These are phyloP conservation scores for Protophormia terraenovae DNA, from an alignment of 2,888 invertebrate genomes.

Conservation along the genomic window DNA sequence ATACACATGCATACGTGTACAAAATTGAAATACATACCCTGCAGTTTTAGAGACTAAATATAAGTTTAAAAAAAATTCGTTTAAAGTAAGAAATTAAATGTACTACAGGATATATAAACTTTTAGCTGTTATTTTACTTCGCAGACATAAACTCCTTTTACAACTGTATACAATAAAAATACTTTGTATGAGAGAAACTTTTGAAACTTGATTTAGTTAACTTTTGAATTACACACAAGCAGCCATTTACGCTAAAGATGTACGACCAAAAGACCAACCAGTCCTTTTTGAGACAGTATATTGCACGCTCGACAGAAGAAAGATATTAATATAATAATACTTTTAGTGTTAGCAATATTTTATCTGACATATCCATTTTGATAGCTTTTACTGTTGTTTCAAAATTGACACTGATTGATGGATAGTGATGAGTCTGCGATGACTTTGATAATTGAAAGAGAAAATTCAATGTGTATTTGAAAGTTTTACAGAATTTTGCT, in stretches of 20 bases:
- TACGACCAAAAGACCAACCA: too few relatives aligned
- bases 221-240: conserved; percentile 21
- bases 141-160: neutral
- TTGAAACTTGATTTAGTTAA: conserved; percentile 47
- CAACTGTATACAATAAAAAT: neutral
- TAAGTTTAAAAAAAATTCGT: too few relatives aligned
- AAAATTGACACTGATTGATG: conserved; percentile 64
- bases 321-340: too few relatives aligned
- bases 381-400: conserved; percentile 6
- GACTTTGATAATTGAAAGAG: conserved; percentile 61
- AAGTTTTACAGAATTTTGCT: conserved; percentile 32
- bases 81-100: too few relatives aligned
- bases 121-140: neutral
- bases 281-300: neutral
- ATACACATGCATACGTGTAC: neutral
- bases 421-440: conserved; percentile 56
- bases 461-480: conserved; percentile 41
- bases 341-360: neutral
- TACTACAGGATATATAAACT: neutral
- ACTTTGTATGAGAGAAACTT: conserved; percentile 17
- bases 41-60: too few relatives aligned
- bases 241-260: neutral
- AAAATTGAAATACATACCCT: neutral
- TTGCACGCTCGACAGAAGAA: too few relatives aligned
- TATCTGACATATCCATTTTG: neutral